These are phyloP conservation scores for Zosterops lateralis DNA, from an alignment of 2,113 vertebrate genomes.

Conservation along the genomic window DNA sequence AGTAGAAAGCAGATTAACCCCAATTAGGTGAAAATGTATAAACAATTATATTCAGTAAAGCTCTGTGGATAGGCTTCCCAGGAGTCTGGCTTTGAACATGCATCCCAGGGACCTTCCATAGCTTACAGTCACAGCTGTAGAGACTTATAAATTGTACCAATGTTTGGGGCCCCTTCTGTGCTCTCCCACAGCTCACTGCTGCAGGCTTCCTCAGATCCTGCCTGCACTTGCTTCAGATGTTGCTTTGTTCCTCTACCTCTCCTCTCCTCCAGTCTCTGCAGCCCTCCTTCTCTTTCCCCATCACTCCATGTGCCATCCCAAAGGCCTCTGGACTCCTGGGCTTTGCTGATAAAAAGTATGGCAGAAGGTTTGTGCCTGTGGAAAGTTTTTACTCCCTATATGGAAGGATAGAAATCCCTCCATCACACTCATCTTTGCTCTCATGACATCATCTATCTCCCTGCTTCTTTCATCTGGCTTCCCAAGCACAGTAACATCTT, in stretches of 20 bases:
- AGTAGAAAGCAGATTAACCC: conserved; percentile 26
- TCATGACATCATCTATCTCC: neutral
- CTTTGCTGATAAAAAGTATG: neutral
- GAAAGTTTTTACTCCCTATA: neutral
- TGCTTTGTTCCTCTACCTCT: neutral
- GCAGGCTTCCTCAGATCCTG: neutral
- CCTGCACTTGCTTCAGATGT: neutral
- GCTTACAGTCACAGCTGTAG: neutral
- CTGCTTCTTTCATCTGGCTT: neutral
- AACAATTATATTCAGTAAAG: neutral
- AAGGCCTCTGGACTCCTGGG: neutral
- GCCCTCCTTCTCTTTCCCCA: neutral
- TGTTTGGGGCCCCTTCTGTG: neutral
- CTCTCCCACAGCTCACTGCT: neutral
- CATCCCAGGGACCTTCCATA: neutral
- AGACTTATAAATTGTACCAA: neutral
- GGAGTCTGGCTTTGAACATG: neutral
- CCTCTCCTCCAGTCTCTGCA: neutral
- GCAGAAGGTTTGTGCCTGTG: neutral
- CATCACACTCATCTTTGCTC: neutral
- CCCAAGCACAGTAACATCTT: neutral
- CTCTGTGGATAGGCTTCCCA: neutral
- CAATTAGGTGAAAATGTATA: conserved; percentile 1
- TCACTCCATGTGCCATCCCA: neutral
- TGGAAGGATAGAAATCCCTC: neutral